Conservation (phyloP, 2,888 invertebrate genomes). For the Drosophila antonietae region DNA sequence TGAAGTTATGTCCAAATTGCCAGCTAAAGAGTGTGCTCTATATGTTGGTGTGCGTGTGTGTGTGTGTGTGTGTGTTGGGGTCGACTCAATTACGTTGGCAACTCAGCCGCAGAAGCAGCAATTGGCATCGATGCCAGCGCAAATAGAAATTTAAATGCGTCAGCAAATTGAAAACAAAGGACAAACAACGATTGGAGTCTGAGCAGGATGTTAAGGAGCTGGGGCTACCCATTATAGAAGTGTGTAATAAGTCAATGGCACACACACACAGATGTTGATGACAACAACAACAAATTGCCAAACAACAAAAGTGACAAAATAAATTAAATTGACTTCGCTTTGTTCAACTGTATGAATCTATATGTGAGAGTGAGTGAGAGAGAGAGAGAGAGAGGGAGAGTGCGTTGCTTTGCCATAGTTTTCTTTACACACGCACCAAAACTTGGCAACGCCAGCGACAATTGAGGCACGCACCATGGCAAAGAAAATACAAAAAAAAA, state of each 20-base stretch:
- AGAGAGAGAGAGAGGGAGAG: constrained; percentile 1
- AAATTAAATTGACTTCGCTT: constrained; percentile 74
- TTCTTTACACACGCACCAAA: constrained; percentile 58
- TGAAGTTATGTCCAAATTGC: constrained; percentile 38
- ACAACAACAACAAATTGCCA: constrained; percentile 49
- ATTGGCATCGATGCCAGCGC: constrained; percentile 53
- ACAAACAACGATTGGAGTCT: constrained; percentile 8
- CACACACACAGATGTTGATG: constrained; percentile 28
- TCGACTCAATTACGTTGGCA: constrained; percentile 51
- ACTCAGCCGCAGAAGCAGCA: constrained; percentile 45
- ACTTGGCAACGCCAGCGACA: constrained; percentile 59
- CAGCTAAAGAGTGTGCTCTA: constrained; percentile 19
- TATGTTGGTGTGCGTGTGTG: constrained; percentile 9
- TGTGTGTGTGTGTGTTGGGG: constrained; percentile 31
- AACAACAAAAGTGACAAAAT: constrained; percentile 76
- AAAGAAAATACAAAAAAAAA: constrained; percentile 11
- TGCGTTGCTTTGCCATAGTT: constrained; percentile 64
- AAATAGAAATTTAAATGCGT: constrained; percentile 76
- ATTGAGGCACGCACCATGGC: constrained; percentile 63
- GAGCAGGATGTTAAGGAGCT: neutral
- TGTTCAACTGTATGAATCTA: constrained; percentile 35
- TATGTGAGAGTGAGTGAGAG: neutral
- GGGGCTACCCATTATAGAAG: constrained; percentile 20
- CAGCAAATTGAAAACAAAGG: constrained; percentile 67
- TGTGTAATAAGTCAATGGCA: constrained; percentile 57